Evolutionary conservation across 2,113 vertebrate genomes (phyloP).

Genomic region (Martes martes): DNA sequence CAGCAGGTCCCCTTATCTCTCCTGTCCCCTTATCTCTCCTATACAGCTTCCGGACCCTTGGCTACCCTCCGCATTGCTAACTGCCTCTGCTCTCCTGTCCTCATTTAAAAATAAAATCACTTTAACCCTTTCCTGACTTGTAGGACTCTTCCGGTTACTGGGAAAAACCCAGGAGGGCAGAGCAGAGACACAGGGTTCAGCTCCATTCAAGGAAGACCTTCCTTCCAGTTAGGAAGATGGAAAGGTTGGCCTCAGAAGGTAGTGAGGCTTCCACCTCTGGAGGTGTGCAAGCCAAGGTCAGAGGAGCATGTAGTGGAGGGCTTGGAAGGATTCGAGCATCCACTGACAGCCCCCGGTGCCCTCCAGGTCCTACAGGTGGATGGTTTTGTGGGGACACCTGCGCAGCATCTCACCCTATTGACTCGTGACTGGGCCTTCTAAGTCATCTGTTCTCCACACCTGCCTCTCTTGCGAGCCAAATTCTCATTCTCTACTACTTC

Average conservation of each 20-base stretch:
- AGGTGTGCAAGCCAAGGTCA: neutral
- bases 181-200: neutral
- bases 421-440: neutral
- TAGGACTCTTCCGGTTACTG: neutral
- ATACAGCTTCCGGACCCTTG: neutral
- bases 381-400: neutral
- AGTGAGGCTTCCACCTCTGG: neutral
- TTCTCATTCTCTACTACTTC: neutral
- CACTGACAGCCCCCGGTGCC: neutral
- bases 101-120: slow-evolving; percentile 17
- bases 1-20: neutral
- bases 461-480: neutral
- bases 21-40: neutral
- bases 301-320: neutral
- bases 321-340: neutral
- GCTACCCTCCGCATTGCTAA: neutral
- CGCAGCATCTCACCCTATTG: neutral
- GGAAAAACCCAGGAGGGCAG: neutral
- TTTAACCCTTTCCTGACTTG: slow-evolving; percentile 32
- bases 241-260: neutral
- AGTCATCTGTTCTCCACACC: neutral
- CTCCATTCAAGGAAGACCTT: neutral
- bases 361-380: neutral
- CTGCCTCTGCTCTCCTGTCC: neutral
- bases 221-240: neutral